These are phyloP conservation scores for Balearica regulorum DNA, from an alignment of 2,797 vertebrate genomes.

Conservation along the genomic window DNA sequence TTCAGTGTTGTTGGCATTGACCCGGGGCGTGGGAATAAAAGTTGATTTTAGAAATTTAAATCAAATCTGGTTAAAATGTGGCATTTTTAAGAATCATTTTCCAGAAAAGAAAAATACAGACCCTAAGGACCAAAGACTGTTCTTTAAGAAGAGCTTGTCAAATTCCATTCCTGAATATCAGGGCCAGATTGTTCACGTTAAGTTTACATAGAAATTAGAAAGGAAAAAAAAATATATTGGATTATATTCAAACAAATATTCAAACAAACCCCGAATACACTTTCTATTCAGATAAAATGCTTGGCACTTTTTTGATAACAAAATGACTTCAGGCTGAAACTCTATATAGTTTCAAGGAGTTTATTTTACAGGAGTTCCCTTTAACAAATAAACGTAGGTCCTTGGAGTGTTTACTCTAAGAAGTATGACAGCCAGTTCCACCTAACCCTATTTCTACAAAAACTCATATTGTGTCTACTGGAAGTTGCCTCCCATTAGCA, in stretches of 20 bases:
- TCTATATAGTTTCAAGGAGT: not conserved
- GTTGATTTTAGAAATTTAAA: not conserved
- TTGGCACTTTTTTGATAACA: not conserved
- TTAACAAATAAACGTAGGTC: not conserved
- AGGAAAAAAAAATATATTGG: not conserved
- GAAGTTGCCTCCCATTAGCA: not conserved
- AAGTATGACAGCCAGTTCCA: not conserved
- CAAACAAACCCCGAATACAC: not conserved
- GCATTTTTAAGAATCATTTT: not conserved
- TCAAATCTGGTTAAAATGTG: not conserved
- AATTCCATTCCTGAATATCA: not conserved
- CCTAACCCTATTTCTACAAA: not conserved
- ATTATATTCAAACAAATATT: not conserved
- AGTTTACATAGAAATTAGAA: not conserved
- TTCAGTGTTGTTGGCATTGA: not conserved
- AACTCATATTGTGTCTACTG: not conserved
- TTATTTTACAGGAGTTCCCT: not conserved
- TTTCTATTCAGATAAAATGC: not conserved
- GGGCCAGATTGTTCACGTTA: not conserved
- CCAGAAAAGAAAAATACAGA: not conserved
- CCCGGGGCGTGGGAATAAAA: not conserved
- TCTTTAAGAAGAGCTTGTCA: not conserved
- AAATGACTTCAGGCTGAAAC: not conserved
- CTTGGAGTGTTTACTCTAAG: not conserved
- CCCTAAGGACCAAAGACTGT: not conserved